Percentiles rank a stretch among this genome's conserved stretches.
Evolutionary conservation across 2,888 invertebrate genomes (phyloP).

Genomic region (Lasioglossum malachurum): DNA sequence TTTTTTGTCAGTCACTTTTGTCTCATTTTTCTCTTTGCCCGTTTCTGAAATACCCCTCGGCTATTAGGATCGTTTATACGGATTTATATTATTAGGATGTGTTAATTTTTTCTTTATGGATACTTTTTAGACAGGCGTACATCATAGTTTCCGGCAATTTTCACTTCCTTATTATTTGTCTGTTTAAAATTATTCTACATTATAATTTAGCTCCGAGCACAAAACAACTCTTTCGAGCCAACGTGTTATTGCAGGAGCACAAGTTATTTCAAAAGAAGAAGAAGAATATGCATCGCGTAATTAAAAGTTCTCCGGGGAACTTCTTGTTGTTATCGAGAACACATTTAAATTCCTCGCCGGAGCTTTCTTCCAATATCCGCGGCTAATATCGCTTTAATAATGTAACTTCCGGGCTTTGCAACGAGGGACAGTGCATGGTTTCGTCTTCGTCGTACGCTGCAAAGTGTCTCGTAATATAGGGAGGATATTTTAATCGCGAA

Average conservation of each 20-base stretch:
- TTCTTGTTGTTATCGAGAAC: slow-evolving; percentile 47
- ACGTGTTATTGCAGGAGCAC: not conserved
- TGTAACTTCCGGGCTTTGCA: slow-evolving; percentile 48
- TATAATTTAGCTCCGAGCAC: not conserved
- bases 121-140: too few species aligned
- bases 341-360: slow-evolving; percentile 50
- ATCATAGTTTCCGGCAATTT: too few species aligned
- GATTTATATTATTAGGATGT: too few species aligned
- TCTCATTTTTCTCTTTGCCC: too few species aligned
- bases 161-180: too few species aligned
- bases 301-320: slow-evolving; percentile 40
- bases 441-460: not conserved
- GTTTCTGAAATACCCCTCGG: too few species aligned
- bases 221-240: not conserved
- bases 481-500: not conserved
- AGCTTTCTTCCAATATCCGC: slow-evolving; percentile 56
- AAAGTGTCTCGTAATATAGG: not conserved
- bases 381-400: slow-evolving; percentile 64
- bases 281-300: slow-evolving; percentile 23
- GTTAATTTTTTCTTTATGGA: too few species aligned
- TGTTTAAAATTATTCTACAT: too few species aligned
- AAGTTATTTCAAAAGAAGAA: not conserved
- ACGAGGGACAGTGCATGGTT: slow-evolving; percentile 37
- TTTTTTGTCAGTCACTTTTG: too few species aligned
- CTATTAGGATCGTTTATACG: too few species aligned